Percentiles rank a stretch among this genome's conserved stretches.
Evolutionary conservation across 1,140 invertebrate species (phyloP).

Genomic region (Proctacanthus coquilletti): DNA sequence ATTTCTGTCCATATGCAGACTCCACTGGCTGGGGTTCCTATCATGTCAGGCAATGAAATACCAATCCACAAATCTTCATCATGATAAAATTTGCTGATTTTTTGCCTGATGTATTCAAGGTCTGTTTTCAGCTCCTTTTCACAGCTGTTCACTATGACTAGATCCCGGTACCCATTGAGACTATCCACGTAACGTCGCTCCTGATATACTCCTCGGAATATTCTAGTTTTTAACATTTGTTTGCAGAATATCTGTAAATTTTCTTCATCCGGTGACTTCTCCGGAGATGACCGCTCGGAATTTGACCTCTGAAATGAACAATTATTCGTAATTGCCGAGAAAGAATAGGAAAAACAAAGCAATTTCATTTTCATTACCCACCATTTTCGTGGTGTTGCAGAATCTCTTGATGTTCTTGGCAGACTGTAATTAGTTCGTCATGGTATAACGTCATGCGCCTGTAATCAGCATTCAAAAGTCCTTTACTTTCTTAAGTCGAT

Average conservation of each 20-base stretch:
- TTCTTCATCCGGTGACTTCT: too few species aligned
- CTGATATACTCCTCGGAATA: slow-evolving; percentile 36
- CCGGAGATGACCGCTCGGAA: too few species aligned
- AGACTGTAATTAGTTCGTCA: too few species aligned
- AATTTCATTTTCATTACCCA: too few species aligned
- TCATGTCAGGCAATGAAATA: neutral
- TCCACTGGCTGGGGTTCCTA: slow-evolving; percentile 16
- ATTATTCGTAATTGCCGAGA: too few species aligned
- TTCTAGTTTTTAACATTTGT: slow-evolving; percentile 27
- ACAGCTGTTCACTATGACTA: neutral
- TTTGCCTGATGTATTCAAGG: neutral
- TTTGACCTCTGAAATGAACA: too few species aligned
- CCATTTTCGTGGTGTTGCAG: too few species aligned
- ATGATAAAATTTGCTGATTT: neutral
- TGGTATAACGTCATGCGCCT: too few species aligned
- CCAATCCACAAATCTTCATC: neutral
- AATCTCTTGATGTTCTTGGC: too few species aligned
- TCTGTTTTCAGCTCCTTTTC: neutral
- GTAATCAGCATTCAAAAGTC: too few species aligned
- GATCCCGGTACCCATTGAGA: neutral
- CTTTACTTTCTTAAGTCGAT: too few species aligned
- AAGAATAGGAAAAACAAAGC: too few species aligned
- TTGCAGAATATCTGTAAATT: slow-evolving; percentile 19
- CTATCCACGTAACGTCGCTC: slow-evolving; percentile 31
- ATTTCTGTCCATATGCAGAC: slow-evolving; percentile 36